Evolutionary conservation across 2,113 vertebrate species (phyloP).

Genomic region (Centropristis striata): DNA sequence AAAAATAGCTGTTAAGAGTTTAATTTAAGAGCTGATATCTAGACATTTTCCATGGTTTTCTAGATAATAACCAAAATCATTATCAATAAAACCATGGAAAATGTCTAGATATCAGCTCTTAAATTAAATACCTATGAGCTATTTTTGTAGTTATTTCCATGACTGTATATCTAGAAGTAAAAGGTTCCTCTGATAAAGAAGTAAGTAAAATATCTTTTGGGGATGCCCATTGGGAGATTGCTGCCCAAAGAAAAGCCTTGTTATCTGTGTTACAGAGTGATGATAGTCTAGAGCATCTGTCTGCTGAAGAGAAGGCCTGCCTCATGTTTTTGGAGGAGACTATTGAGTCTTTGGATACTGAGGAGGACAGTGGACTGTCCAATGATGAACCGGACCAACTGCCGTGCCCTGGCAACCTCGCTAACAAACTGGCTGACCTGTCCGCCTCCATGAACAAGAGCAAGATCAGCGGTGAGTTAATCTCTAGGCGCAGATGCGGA

Average conservation of each 20-base stretch:
- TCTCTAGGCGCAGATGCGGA: slow-evolving; percentile 7
- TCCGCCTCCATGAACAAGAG: slow-evolving; percentile 70
- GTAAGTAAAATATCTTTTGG: neutral
- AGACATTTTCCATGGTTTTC: too few relatives aligned
- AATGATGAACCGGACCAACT: slow-evolving; percentile 81
- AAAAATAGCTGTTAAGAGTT: too few relatives aligned
- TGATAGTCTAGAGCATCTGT: slow-evolving; percentile 90
- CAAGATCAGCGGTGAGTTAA: slow-evolving; percentile 72
- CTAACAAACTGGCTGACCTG: slow-evolving; percentile 69
- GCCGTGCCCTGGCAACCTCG: slow-evolving; percentile 56
- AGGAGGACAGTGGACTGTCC: slow-evolving; percentile 89
- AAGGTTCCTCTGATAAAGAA: neutral
- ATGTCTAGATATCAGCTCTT: too few relatives aligned
- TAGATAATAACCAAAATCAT: too few relatives aligned
- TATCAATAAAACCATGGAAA: too few relatives aligned
- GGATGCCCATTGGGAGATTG: neutral
- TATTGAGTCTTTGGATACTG: slow-evolving; percentile 91
- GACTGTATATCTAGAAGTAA: neutral
- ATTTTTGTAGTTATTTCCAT: too few relatives aligned
- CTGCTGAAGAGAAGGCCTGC: slow-evolving; percentile 94
- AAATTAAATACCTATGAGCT: too few relatives aligned
- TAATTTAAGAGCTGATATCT: too few relatives aligned
- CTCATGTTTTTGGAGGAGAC: slow-evolving; percentile 96
- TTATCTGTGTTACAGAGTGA: slow-evolving; percentile 85
- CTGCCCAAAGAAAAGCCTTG: neutral